These are phyloP conservation scores for Cloeon dipterum DNA, from an alignment of 2,888 invertebrate species.

Conservation along the genomic window DNA sequence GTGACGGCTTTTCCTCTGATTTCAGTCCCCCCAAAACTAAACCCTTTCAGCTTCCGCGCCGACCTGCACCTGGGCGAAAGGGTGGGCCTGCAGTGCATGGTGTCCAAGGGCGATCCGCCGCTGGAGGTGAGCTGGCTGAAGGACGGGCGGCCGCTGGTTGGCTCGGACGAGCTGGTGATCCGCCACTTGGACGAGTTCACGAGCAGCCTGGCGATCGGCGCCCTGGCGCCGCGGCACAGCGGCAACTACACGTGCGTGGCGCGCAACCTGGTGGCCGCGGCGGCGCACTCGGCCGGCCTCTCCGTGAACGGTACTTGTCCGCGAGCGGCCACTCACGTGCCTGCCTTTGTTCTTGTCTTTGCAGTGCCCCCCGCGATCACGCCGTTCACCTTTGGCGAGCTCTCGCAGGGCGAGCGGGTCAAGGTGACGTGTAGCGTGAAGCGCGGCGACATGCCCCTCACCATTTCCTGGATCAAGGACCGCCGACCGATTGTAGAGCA, in stretches of 20 bases:
- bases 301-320: slow-evolving; percentile 21
- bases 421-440: slow-evolving; percentile 18
- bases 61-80: slow-evolving; percentile 12
- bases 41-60: slow-evolving; percentile 10
- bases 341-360: slow-evolving; percentile 8
- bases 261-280: slow-evolving; percentile 22
- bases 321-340: slow-evolving; percentile 7
- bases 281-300: slow-evolving; percentile 21
- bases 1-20: slow-evolving; percentile 6
- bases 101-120: slow-evolving; percentile 23
- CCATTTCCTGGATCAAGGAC: slow-evolving; percentile 18
- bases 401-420: slow-evolving; percentile 19
- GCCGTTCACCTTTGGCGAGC: slow-evolving; percentile 27
- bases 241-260: slow-evolving; percentile 28
- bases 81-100: slow-evolving; percentile 20
- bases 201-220: slow-evolving; percentile 21
- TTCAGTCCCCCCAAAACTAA: slow-evolving; percentile 11
- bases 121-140: slow-evolving; percentile 23
- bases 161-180: slow-evolving; percentile 10
- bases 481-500: slow-evolving; percentile 8
- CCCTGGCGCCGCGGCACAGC: slow-evolving; percentile 23
- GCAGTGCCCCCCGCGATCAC: slow-evolving; percentile 20
- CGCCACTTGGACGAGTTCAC: slow-evolving; percentile 15
- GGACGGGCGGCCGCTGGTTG: slow-evolving; percentile 24
- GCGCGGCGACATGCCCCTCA: slow-evolving; percentile 15